These are phyloP conservation scores for Lagria hirta DNA, from an alignment of 2,888 invertebrate species.

Conservation along the genomic window DNA sequence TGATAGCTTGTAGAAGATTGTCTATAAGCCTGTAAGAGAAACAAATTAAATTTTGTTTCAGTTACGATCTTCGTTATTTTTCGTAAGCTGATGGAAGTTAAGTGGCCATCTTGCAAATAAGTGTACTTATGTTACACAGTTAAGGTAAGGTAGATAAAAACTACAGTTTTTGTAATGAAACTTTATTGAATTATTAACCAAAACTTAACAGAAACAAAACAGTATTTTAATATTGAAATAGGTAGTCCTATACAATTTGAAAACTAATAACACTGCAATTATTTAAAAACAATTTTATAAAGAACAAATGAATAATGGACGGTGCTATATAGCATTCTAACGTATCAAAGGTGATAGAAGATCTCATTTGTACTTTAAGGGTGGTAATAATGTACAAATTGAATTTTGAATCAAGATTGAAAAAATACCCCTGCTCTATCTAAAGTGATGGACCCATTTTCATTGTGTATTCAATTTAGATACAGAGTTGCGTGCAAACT, in stretches of 20 bases:
- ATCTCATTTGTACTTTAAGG: constrained; percentile 20
- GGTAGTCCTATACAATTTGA: constrained; percentile 14
- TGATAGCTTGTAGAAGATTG: too few relatives aligned
- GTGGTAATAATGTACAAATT: constrained; percentile 18
- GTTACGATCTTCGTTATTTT: too few relatives aligned
- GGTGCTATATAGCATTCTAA: constrained; percentile 21
- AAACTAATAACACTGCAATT: constrained; percentile 16
- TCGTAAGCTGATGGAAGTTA: too few relatives aligned
- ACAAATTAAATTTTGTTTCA: too few relatives aligned
- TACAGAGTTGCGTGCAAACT: constrained; percentile 25
- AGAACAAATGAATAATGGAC: constrained; percentile 22
- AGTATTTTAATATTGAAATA: constrained; percentile 3
- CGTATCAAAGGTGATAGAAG: too few relatives aligned
- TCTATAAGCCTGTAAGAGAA: too few relatives aligned
- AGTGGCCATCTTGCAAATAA: too few relatives aligned
- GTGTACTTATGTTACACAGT: too few relatives aligned
- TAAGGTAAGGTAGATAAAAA: too few relatives aligned
- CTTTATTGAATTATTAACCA: constrained; percentile 23
- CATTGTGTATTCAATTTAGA: constrained; percentile 13
- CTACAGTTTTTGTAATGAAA: too few relatives aligned
- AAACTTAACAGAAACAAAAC: constrained; percentile 28
- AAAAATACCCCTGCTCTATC: constrained; percentile 10
- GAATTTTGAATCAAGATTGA: constrained; percentile 9
- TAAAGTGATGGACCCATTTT: constrained; percentile 23
- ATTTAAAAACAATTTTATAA: constrained; percentile 7